Evolutionary conservation across 2,113 vertebrate genomes (phyloP).

Genomic region (Scomber japonicus): DNA sequence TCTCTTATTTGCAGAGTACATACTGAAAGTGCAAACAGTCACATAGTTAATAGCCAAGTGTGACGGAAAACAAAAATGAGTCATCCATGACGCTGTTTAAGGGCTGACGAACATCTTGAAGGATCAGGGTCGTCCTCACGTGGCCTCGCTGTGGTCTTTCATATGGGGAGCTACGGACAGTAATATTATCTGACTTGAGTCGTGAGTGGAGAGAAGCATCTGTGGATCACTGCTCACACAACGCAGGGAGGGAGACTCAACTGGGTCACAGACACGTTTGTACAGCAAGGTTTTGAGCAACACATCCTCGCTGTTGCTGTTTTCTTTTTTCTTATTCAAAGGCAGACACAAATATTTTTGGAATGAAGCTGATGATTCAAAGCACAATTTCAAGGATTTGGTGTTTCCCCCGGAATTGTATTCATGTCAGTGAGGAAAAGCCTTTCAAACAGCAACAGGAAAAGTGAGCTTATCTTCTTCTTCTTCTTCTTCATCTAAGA

Average conservation of each 20-base stretch:
- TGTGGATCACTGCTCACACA: conserved; percentile 71
- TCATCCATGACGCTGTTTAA: conserved; percentile 56
- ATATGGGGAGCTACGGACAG: conserved; percentile 43
- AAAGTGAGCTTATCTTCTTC: background rate
- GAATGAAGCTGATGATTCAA: conserved; percentile 1
- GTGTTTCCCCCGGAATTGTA: background rate
- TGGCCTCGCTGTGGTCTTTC: conserved; percentile 50
- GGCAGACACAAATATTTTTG: background rate
- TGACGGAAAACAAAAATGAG: conserved; percentile 60
- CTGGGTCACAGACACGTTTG: conserved; percentile 67
- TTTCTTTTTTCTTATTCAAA: too few species aligned
- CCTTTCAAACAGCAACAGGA: background rate
- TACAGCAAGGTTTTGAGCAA: conserved; percentile 29
- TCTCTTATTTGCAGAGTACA: background rate
- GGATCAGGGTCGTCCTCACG: conserved; percentile 55
- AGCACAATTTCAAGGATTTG: background rate
- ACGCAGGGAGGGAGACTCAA: conserved; percentile 66
- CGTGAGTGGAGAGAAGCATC: conserved; percentile 74
- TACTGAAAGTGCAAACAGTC: conserved; percentile 32
- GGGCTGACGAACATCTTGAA: conserved; percentile 60
- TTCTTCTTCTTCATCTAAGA: background rate
- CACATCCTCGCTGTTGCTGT: background rate
- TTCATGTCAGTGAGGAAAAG: background rate
- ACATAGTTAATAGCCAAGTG: conserved; percentile 24
- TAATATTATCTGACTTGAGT: conserved; percentile 75